Conservation (phyloP, 2,888 invertebrate genomes). For the Sicus ferrugineus region DNA sequence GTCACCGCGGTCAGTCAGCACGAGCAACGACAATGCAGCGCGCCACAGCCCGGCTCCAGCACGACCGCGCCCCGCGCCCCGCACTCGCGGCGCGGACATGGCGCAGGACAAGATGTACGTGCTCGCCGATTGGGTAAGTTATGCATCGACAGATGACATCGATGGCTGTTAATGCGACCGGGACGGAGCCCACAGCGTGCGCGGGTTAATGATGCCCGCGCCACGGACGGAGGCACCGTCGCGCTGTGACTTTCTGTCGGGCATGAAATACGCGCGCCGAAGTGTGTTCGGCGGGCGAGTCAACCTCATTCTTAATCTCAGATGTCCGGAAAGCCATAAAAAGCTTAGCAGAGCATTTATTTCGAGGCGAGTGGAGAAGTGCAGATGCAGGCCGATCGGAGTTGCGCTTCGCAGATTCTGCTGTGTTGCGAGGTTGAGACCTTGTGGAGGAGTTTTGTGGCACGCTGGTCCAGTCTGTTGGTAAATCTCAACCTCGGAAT, state of each 20-base stretch:
- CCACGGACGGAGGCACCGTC: neutral
- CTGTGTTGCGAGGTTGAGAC: no score
- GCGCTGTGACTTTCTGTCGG: neutral
- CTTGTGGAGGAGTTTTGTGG: no score
- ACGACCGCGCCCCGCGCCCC: neutral
- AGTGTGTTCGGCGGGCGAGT: neutral
- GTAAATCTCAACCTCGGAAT: no score
- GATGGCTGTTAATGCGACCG: constrained; percentile 41
- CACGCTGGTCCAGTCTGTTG: no score
- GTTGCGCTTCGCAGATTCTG: no score
- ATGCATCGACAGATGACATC: constrained; percentile 34
- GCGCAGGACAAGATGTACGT: constrained; percentile 28
- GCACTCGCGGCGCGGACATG: constrained; percentile 26
- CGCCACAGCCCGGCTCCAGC: neutral
- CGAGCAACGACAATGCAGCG: neutral
- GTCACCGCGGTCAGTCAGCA: constrained; percentile 7
- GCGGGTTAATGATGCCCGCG: neutral
- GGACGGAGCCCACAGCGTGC: constrained; percentile 22
- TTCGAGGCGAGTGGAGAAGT: neutral
- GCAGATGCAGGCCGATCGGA: neutral
- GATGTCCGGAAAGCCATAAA: no score
- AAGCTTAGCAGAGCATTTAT: no score
- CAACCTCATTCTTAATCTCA: constrained; percentile 9
- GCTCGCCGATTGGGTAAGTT: constrained; percentile 25
- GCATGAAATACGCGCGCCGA: neutral